Evolutionary conservation across 2,113 vertebrate species (phyloP).

Genomic region (Hylia prasina): DNA sequence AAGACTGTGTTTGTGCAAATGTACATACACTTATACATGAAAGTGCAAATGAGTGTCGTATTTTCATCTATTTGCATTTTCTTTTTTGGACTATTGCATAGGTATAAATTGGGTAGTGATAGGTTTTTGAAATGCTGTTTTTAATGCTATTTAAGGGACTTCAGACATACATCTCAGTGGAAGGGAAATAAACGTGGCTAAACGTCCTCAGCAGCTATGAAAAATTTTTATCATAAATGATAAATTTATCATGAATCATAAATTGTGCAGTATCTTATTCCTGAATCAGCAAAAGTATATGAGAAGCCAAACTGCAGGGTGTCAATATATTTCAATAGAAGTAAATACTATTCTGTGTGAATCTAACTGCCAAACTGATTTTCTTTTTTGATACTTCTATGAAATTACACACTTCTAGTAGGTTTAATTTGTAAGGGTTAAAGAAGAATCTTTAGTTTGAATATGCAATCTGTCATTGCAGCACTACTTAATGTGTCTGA

Average conservation of each 20-base stretch:
- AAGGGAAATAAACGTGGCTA: not conserved
- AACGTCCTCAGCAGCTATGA: not conserved
- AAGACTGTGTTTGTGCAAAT: not conserved
- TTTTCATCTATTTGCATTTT: not conserved
- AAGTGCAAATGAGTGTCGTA: not conserved
- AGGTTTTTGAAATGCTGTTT: not conserved
- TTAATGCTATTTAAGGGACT: not conserved
- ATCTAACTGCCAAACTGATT: not conserved
- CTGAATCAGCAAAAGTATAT: not conserved
- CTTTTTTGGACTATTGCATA: not conserved
- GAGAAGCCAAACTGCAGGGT: not conserved
- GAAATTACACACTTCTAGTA: not conserved
- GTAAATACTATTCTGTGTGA: not conserved
- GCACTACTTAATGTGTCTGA: not conserved
- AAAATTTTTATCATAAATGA: not conserved
- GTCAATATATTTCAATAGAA: not conserved
- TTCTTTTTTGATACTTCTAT: not conserved
- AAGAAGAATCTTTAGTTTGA: not conserved
- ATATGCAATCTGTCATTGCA: not conserved
- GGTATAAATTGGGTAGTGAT: not conserved
- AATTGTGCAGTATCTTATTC: not conserved
- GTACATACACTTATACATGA: rapidly evolving
- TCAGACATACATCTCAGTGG: not conserved
- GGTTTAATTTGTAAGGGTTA: not conserved
- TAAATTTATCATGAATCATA: not conserved